A percentile compares a stretch with the other conserved stretches of the same genome.
Conservation (phyloP, 2,113 vertebrate species). For the Rutilus rutilus region DNA sequence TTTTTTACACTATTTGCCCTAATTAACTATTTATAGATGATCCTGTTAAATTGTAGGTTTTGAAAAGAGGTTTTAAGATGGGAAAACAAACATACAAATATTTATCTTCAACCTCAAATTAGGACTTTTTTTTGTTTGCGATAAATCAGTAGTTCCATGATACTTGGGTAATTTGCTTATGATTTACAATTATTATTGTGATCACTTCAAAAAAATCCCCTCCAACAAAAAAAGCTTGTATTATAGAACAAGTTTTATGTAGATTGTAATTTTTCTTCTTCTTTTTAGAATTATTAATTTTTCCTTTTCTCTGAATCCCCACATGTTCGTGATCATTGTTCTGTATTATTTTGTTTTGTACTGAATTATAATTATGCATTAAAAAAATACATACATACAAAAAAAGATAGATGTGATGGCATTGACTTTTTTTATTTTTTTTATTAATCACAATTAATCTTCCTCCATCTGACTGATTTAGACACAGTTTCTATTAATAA, state of each 20-base stretch:
- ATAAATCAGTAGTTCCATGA: not conserved
- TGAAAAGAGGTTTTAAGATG: not conserved
- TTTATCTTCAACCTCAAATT: not conserved
- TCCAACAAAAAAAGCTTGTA: too few relatives aligned
- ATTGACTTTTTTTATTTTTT: not conserved
- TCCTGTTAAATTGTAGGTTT: conserved; percentile 3
- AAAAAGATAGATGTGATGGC: not conserved
- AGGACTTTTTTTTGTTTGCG: not conserved
- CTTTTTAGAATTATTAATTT: too few relatives aligned
- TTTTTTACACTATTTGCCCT: not conserved
- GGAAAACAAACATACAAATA: not conserved
- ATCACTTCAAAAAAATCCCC: too few relatives aligned
- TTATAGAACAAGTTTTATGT: too few relatives aligned
- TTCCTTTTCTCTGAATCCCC: too few relatives aligned
- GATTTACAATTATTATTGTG: too few relatives aligned
- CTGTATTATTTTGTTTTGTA: too few relatives aligned
- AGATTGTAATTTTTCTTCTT: too few relatives aligned
- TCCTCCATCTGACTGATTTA: not conserved
- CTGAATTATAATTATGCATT: too few relatives aligned
- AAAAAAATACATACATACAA: too few relatives aligned
- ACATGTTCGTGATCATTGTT: too few relatives aligned
- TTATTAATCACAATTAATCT: not conserved
- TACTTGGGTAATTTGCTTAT: not conserved
- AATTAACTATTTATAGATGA: not conserved
- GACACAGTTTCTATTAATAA: not conserved